Evolutionary conservation across 2,797 vertebrate genomes (phyloP), one percentile per base, ranked within the genome.

Genomic region (Vireo griseus): DNA sequence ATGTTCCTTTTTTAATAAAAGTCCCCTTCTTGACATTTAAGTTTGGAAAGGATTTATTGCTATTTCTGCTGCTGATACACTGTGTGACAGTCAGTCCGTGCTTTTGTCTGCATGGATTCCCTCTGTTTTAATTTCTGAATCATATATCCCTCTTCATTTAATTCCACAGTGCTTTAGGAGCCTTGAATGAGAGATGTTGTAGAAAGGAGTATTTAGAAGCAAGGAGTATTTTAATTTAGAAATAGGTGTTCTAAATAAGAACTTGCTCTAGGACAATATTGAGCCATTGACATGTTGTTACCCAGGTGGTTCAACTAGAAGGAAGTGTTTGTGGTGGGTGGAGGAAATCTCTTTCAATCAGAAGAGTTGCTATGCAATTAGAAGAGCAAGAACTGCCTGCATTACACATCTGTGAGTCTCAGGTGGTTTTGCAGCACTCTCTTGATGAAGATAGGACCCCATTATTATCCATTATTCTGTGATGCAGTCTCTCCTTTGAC

Each of bases 381-480:
- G 57, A 76, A 90, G 52, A 58, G 48, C 57, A 90, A 83, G 84
- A 95, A 24, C 92, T 22, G 7, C 77, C 78, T 93, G 51, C 75
- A n/a, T 94, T 95, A 91, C 61, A 71, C 83, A 92, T 88, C 86
- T 90, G 78, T 11, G 28, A 69, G 75, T 93, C 92, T 76, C 72
- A 57, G 72, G 76, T 93, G 89, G 75, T 89, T 96, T 97, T 73
- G 67, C 57, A 90, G 80, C 51, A 29, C 45, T 88, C 52, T 29
- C 59, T 66, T 72, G 87, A 78, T 90, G 78, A 83, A 91, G 86
- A 90, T 88, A 86, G 82, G 85, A 76, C 91, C 35, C 84, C 68
- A 65, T 96, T 94, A 96, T 80, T 81, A 87, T 85, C 95, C 74
- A 87, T 94, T 97, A 93, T 86, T 90, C 66, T 77, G 54, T 94